Conservation (phyloP, 2,888 invertebrate genomes). For the Girardia tigrina region DNA sequence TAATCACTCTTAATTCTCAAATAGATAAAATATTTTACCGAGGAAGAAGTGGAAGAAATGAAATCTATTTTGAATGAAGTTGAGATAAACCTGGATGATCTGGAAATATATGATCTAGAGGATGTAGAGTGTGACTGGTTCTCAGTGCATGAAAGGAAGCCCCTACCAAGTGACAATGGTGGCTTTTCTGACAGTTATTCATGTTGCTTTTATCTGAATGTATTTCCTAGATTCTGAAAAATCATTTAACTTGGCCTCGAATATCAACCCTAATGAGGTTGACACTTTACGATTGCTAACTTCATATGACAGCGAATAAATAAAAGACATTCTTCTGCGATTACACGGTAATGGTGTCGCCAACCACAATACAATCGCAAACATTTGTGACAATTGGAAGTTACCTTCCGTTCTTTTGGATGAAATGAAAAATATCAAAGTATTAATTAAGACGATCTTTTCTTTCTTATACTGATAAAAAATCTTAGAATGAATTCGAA, state of each 20-base stretch:
- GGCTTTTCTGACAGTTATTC: neutral
- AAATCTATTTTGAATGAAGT: neutral
- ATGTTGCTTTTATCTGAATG: neutral
- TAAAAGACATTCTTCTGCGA: constrained; percentile 16
- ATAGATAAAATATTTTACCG: neutral
- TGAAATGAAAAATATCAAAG: neutral
- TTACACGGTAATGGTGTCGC: constrained; percentile 57
- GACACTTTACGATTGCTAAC: constrained; percentile 28
- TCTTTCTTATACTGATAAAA: neutral
- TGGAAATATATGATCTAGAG: neutral
- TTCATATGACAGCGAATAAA: constrained; percentile 24
- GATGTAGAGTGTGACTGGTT: neutral
- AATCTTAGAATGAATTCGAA: constrained; percentile 12
- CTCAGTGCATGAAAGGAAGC: neutral
- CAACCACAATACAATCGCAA: neutral
- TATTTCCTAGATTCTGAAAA: neutral
- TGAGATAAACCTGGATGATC: neutral
- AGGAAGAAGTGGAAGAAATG: neutral
- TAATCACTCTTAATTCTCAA: too few relatives aligned
- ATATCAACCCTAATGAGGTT: neutral
- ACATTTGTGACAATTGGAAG: constrained; percentile 24
- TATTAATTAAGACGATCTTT: neutral
- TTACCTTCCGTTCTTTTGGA: neutral
- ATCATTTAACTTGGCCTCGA: neutral
- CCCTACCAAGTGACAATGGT: neutral